A percentile compares a stretch with the other conserved stretches of the same genome.
Evolutionary conservation across 2,888 invertebrate species (phyloP).

Genomic region (Sclerodermus sp.): DNA sequence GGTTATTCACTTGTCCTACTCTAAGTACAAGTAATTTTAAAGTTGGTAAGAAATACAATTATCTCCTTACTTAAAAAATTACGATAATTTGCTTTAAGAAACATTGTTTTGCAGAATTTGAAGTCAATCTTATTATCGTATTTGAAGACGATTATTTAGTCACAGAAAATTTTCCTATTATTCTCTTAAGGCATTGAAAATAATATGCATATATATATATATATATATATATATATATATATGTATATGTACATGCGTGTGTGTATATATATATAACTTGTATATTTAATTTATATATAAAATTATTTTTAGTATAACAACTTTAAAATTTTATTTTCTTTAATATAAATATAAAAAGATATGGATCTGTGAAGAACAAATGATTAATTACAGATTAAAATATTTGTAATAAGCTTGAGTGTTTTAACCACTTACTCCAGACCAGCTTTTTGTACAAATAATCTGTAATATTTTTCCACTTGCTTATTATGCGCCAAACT

Average conservation of each 20-base stretch:
- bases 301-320: not conserved
- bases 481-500: constrained; percentile 68
- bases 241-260: constrained; percentile 11
- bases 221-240: constrained; percentile 5
- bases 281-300: not conserved
- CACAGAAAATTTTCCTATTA: constrained; percentile 91
- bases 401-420: not conserved
- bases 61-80: constrained; percentile 2
- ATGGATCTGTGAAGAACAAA: not conserved
- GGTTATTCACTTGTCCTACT: constrained; percentile 94
- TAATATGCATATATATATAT: constrained; percentile 6
- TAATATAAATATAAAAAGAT: not conserved
- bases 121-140: constrained; percentile 88
- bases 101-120: constrained; percentile 79
- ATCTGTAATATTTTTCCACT: constrained; percentile 66
- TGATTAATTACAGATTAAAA: not conserved
- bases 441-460: constrained; percentile 56
- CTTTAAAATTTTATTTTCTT: not conserved
- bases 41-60: constrained; percentile 70
- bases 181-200: constrained; percentile 56
- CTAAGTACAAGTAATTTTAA: constrained; percentile 89
- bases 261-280: constrained; percentile 6
- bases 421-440: constrained; percentile 32
- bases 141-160: constrained; percentile 92
- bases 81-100: not conserved